Evolutionary conservation across 2,797 vertebrate species (phyloP), one percentile per base, ranked within the genome.

Genomic region (Microcaecilia unicolor): DNA sequence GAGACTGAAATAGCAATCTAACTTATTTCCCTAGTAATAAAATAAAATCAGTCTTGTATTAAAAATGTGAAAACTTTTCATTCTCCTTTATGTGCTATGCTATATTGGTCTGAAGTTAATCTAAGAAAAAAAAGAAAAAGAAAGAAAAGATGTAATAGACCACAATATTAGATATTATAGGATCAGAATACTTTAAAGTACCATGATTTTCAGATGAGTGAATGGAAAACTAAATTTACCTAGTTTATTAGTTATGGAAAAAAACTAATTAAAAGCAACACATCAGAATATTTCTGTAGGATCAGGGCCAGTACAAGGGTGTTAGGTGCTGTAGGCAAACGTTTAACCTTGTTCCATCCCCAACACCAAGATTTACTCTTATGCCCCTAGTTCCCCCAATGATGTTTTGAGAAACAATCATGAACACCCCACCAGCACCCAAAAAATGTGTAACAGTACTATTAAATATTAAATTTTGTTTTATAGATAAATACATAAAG

Each of bases 41-140:
- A 80, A 83, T 82, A 83, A 84, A 79, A 78, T 77, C 72, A 81
- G 57, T 66, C 72, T 80, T 63, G 63, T 76, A 77, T 78, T 77
- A 52, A 66, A 71, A 78, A 75, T 61, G 44, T 37, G 52, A 55
- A 67, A 75, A 62, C 35, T 67, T 70, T 58, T 53, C 53, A 51
- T 51, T 58, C 55, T 64, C 49, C 51, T 58, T 40, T 53, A 76
- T 66, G 55, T 48, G 39, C 44, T 55, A 35, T 41, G 53, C 62
- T 70, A 54, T 63, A 67, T 74, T 76, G 72, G 72, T 70, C 66
- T 61, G 56, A 65, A 76, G 61, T 74, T 76, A 71, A 72, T 75
- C 76, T 78, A 76, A 74, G 62, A 50, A 73, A 59, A 60, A 69
- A 63, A 63, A 48, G 54, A 76, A 74, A 62, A 50, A 73, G 59